These are phyloP conservation scores for Bombus picipes DNA, from an alignment of 1,140 invertebrate species.

Conservation along the genomic window DNA sequence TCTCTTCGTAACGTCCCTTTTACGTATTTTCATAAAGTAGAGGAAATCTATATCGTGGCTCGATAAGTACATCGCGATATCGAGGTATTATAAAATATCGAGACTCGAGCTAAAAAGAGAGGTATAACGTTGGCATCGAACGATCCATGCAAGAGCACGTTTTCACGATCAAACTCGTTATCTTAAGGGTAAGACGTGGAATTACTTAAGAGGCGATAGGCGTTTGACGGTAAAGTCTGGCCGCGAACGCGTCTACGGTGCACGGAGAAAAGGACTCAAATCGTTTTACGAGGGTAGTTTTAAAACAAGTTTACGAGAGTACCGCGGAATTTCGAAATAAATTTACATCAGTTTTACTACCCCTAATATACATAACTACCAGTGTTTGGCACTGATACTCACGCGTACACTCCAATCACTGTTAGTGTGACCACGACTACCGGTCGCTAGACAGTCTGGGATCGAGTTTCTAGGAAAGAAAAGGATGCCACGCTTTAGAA, in stretches of 20 bases:
- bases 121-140: constrained; percentile 32
- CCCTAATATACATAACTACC: constrained; percentile 80
- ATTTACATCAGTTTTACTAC: constrained; percentile 80
- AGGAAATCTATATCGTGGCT: neutral
- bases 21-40: constrained; percentile 11
- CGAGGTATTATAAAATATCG: constrained; percentile 24
- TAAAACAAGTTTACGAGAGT: constrained; percentile 78
- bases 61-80: constrained; percentile 1
- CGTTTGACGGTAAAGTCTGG: constrained; percentile 64
- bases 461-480: constrained; percentile 46
- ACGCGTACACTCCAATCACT: constrained; percentile 55
- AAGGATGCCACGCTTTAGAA: constrained; percentile 57
- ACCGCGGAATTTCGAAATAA: constrained; percentile 78
- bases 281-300: constrained; percentile 81
- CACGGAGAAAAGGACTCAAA: constrained; percentile 73
- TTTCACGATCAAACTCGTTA: constrained; percentile 56
- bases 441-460: neutral
- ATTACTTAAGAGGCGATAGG: constrained; percentile 65
- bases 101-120: neutral
- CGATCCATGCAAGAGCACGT: constrained; percentile 45
- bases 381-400: constrained; percentile 79
- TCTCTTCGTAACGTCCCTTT: neutral
- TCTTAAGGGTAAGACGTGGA: constrained; percentile 57
- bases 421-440: constrained; percentile 19
- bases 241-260: constrained; percentile 40